phyloP scores from a whole-genome alignment of 2,113 vertebrate species.

The Orycteropus afer region DNA sequence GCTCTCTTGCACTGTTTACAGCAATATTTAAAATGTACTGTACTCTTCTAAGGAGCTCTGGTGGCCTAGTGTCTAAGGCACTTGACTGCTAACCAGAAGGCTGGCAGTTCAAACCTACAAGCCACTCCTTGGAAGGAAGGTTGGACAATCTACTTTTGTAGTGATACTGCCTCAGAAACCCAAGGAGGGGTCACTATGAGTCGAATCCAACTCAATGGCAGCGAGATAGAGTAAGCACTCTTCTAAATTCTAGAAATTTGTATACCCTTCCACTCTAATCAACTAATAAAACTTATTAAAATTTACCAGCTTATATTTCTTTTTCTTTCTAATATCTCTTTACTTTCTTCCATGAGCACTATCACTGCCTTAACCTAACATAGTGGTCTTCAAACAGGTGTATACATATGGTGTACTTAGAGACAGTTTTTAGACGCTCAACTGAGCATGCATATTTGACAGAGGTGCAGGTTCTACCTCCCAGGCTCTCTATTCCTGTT shows the following conservation, averaged over 20 bases:
- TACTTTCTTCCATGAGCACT: background rate
- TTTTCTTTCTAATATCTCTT: background rate
- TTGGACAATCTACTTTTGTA: too few species aligned
- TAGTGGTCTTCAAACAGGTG: background rate
- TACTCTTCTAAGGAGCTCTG: too few species aligned
- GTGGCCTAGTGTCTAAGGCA: too few species aligned
- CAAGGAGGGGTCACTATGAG: too few species aligned
- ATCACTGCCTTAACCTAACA: background rate
- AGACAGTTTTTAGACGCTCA: background rate
- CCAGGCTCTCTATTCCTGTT: background rate
- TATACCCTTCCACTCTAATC: background rate
- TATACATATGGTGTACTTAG: fast-evolving
- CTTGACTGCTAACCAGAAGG: too few species aligned
- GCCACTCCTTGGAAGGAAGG: too few species aligned
- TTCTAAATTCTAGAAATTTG: background rate
- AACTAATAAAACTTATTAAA: background rate
- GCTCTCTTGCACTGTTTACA: background rate
- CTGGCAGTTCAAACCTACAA: too few species aligned
- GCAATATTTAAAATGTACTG: background rate
- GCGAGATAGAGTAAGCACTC: too few species aligned
- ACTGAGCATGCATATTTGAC: background rate
- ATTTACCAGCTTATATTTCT: background rate
- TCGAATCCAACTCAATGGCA: too few species aligned
- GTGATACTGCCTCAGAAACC: too few species aligned
- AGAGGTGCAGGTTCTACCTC: background rate